Base-by-base conservation (phyloP, 2,888 invertebrate genomes). In the Lobophora halterata region DNA sequence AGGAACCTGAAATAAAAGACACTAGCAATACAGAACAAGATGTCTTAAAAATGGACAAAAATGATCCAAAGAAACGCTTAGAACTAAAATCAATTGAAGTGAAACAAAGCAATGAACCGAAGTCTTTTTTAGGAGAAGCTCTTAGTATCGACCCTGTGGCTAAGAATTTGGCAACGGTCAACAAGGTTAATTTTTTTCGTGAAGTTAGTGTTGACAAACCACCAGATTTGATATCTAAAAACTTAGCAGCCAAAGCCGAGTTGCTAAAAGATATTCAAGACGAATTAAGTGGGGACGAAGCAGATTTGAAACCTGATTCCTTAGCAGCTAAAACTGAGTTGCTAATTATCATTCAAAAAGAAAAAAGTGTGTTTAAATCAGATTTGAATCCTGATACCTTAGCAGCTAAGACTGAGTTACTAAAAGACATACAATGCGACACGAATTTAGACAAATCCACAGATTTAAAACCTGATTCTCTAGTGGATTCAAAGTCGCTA, bases 41-140 rank as follows among this genome's bases (percentile, higher is more conserved):
- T 28, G 14, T 41, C 9, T 16, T 36, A 20, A 33, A 29, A n/a
- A 11, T 7, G 5, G 26, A 19, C 35, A 14, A 33, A 23, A 29
- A 34, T 20, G 16, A 13, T 6, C 23, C 1, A 1, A n/a, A n/a
- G n/a, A n/a, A n/a, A n/a, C n/a, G n/a, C n/a, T 1, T 2, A 2
- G 7, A 40, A 8, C 7, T 13, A 7, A 36, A 28, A 18, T 5
- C 9, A 2, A 8, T 7, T 21, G 24, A 26, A 26, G 17, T 20
- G 3, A 33, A 39, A 31, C 17, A 13, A 6, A 23, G 11, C 5
- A 16, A 3, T 13, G 30, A 27, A 26, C 5, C 29, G 13, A 29
- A 32, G 14, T 16, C 28, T 37, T 42, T 42, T 42, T 37, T 42
- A 29, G 42, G 28, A 5, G 28, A 28, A 13, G 25, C 31, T 11